These are phyloP conservation scores for Lota lota DNA, from an alignment of 2,113 vertebrate species.

Conservation along the genomic window DNA sequence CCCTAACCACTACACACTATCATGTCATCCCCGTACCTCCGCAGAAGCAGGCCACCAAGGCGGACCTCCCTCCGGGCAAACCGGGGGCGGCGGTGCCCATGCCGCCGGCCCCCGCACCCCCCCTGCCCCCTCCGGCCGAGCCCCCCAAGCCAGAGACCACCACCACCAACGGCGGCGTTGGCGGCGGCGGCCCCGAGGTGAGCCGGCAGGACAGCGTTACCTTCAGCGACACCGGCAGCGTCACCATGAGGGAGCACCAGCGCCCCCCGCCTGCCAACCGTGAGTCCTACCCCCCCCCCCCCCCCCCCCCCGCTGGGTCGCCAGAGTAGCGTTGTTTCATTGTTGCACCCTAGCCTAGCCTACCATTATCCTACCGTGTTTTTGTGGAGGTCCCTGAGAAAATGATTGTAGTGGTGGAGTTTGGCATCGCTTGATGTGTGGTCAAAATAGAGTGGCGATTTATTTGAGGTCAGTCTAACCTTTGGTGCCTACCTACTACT, in stretches of 20 bases:
- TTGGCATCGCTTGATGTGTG: too few species aligned
- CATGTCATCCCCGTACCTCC: background rate
- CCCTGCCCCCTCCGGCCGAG: slow-evolving; percentile 65
- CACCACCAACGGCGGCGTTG: too few species aligned
- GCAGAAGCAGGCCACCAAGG: slow-evolving; percentile 82
- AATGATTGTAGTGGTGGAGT: too few species aligned
- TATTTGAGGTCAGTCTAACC: too few species aligned
- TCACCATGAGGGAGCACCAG: slow-evolving; percentile 75
- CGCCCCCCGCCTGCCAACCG: slow-evolving; percentile 65
- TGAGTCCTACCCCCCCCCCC: slow-evolving; percentile 41
- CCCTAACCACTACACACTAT: too few species aligned
- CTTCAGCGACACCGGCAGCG: slow-evolving; percentile 75
- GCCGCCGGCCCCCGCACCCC: slow-evolving; percentile 56
- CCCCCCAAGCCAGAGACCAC: slow-evolving; percentile 12
- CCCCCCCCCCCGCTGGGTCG: too few species aligned
- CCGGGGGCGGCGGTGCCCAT: slow-evolving; percentile 32
- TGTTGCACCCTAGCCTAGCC: too few species aligned
- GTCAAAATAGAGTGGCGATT: too few species aligned
- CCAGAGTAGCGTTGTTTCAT: too few species aligned
- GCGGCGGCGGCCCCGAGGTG: slow-evolving; percentile 52
- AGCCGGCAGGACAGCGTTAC: slow-evolving; percentile 78
- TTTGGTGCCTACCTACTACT: too few species aligned
- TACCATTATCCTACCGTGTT: too few species aligned
- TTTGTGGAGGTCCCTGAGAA: too few species aligned
- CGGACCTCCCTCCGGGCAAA: slow-evolving; percentile 68